phyloP scores from a whole-genome alignment of 1,140 invertebrate genomes.

The Drosophila novamexicana region DNA sequence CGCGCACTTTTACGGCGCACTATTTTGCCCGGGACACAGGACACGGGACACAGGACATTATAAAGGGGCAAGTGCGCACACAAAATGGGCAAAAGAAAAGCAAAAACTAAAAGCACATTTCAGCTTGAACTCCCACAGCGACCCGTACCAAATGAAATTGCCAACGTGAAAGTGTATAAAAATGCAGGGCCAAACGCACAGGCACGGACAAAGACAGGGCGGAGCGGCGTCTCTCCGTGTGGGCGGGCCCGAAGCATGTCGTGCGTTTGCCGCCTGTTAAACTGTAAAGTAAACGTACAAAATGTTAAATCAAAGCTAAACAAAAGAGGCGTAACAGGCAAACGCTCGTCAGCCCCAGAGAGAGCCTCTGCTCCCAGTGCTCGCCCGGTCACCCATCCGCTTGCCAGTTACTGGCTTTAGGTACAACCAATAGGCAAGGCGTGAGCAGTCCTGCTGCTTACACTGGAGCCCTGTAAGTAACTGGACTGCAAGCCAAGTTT shows the following conservation, averaged over 20 bases:
- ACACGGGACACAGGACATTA: conserved; percentile 26
- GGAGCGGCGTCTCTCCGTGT: not conserved
- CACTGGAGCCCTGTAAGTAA: conserved; percentile 23
- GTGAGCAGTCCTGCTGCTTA: conserved; percentile 1
- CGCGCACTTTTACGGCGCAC: conserved; percentile 59
- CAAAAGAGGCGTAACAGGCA: conserved; percentile 73
- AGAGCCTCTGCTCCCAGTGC: not conserved
- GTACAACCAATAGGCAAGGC: conserved; percentile 19
- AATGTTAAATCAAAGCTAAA: conserved; percentile 83
- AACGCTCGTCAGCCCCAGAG: conserved; percentile 15
- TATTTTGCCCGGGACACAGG: conserved; percentile 51
- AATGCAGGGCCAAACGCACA: conserved; percentile 46
- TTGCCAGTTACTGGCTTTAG: conserved; percentile 43
- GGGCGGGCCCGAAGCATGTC: conserved; percentile 35
- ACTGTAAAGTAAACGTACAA: conserved; percentile 81
- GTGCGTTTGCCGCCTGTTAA: conserved; percentile 73
- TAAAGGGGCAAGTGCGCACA: conserved; percentile 41
- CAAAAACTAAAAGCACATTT: conserved; percentile 76
- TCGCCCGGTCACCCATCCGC: not conserved
- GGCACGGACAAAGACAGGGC: not conserved
- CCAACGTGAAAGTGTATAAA: conserved; percentile 78
- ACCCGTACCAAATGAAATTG: conserved; percentile 74
- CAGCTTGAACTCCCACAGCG: conserved; percentile 77
- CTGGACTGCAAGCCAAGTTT: conserved; percentile 32
- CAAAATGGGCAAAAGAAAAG: conserved; percentile 20